Conservation (phyloP, 2,797 vertebrate genomes). For the Lepilemur ruficaudatus region DNA sequence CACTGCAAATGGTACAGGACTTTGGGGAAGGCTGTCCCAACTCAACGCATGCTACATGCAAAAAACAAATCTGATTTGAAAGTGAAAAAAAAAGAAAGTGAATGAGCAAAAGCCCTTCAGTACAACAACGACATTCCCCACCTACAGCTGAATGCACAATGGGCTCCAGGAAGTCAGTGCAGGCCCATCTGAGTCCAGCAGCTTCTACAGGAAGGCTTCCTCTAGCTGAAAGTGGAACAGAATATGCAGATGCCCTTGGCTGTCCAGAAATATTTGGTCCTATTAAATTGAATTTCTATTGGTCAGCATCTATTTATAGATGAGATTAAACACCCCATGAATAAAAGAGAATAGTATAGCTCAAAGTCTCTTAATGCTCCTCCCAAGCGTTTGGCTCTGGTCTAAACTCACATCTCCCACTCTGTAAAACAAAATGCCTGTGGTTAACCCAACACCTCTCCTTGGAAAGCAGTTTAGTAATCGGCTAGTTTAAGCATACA, state of each 20-base stretch:
- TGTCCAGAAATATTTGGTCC: neutral
- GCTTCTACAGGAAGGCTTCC: neutral
- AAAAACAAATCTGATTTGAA: neutral
- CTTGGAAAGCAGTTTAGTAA: neutral
- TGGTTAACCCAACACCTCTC: neutral
- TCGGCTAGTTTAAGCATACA: neutral
- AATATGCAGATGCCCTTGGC: neutral
- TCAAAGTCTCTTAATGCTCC: neutral
- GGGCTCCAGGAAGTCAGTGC: neutral
- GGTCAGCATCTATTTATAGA: neutral
- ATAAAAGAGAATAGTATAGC: neutral
- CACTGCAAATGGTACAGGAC: neutral
- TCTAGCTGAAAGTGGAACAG: neutral
- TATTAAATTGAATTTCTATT: neutral
- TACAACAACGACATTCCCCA: neutral
- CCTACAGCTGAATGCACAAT: neutral
- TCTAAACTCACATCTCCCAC: neutral
- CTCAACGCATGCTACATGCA: neutral
- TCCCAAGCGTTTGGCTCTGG: neutral
- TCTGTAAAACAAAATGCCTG: neutral
- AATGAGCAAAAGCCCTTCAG: neutral
- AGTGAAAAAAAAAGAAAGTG: neutral
- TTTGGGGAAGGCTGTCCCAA: neutral
- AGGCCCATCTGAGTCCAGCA: neutral
- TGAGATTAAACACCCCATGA: neutral